Conservation (phyloP, 2,113 vertebrate species). For the Crypturellus undulatus region DNA sequence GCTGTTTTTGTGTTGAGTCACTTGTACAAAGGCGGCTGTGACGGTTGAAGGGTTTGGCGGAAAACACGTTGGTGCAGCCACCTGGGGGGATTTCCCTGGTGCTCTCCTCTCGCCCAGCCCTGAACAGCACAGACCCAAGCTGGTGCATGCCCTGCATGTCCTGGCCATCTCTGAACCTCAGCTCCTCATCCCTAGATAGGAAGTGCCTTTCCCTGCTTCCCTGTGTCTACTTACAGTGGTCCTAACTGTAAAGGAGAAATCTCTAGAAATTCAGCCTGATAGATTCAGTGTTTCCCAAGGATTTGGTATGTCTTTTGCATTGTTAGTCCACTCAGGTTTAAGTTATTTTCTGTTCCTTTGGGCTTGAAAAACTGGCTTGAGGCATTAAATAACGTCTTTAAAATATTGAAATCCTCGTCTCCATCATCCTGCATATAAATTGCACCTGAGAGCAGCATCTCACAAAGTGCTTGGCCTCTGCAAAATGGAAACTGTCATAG, state of each 20-base stretch:
- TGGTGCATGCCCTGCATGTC: neutral
- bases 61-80: neutral
- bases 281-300: neutral
- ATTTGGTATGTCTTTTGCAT: neutral
- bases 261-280: neutral
- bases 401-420: neutral
- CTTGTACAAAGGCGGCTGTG: neutral
- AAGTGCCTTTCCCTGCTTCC: neutral
- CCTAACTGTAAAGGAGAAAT: neutral
- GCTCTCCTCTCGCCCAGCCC: neutral
- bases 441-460: neutral
- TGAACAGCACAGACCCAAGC: neutral
- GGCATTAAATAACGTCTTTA: slow-evolving; percentile 26
- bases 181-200: neutral
- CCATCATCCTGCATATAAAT: neutral
- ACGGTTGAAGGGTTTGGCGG: neutral
- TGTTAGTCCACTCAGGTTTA: neutral
- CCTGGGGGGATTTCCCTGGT: neutral
- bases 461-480: neutral
- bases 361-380: slow-evolving; percentile 8
- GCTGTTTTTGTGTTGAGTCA: neutral
- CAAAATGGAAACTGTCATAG: neutral
- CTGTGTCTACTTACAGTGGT: neutral
- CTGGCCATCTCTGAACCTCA: neutral
- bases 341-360: slow-evolving; percentile 28